These are phyloP conservation scores for Pseudomyrmex gracilis DNA, from an alignment of 1,140 invertebrate genomes.

Conservation along the genomic window DNA sequence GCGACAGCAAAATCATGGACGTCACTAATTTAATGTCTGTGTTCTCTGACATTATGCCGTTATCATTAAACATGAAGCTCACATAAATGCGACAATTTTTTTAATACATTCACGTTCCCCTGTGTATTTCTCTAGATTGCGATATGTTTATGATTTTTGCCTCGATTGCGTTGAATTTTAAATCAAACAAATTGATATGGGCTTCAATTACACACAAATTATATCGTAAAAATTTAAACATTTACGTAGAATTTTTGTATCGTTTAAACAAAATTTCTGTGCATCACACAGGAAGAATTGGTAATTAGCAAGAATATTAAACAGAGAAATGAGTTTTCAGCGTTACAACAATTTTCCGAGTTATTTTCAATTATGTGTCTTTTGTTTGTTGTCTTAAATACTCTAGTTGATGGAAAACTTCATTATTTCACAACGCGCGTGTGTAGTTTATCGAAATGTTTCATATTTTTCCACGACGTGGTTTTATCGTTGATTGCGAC, in stretches of 20 bases:
- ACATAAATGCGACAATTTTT: no score
- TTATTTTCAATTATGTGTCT: neutral
- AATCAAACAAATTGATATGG: no score
- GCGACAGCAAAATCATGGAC: slow-evolving; percentile 20
- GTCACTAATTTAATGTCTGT: neutral
- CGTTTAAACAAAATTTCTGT: no score
- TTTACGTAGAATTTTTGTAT: no score
- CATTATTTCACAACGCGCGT: neutral
- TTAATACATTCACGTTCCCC: no score
- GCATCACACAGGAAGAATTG: no score
- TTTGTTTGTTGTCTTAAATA: neutral
- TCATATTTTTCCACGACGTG: neutral
- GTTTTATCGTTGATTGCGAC: neutral
- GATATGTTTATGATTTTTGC: no score
- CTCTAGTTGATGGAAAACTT: neutral
- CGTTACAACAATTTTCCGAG: neutral
- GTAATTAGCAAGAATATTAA: neutral
- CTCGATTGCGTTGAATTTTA: no score
- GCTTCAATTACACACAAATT: no score
- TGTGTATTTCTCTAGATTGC: no score
- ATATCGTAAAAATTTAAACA: no score
- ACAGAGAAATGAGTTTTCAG: neutral
- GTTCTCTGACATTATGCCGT: neutral
- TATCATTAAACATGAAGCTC: neutral
- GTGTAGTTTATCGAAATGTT: neutral